Evolutionary conservation across 2,797 vertebrate species (phyloP).

Genomic region (Triplophysa yarkandensis): DNA sequence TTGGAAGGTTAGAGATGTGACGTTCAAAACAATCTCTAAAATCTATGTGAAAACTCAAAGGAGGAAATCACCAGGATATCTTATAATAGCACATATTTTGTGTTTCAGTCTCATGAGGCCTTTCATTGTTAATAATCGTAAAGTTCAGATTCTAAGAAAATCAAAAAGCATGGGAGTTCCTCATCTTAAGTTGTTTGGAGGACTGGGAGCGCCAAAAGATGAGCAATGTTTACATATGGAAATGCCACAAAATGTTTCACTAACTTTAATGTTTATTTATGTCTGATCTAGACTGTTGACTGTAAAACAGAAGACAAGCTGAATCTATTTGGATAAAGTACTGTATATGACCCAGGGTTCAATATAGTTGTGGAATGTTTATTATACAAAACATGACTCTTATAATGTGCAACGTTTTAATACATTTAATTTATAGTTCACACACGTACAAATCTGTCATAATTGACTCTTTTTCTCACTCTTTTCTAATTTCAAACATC

Average conservation of each 20-base stretch:
- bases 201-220: not conserved
- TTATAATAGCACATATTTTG: conserved; percentile 18
- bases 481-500: too few relatives aligned
- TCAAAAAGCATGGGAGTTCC: not conserved
- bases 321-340: not conserved
- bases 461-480: too few relatives aligned
- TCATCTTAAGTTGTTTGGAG: not conserved
- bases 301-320: not conserved
- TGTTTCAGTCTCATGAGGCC: not conserved
- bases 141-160: conserved; percentile 6
- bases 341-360: not conserved
- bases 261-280: not conserved
- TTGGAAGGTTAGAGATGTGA: not conserved
- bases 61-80: not conserved
- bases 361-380: too few relatives aligned
- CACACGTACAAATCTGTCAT: too few relatives aligned
- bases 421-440: too few relatives aligned
- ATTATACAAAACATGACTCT: too few relatives aligned
- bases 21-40: not conserved
- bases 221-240: not conserved
- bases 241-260: not conserved
- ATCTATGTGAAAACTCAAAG: conserved; percentile 14
- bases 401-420: too few relatives aligned
- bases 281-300: not conserved
- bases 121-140: conserved; percentile 1